A percentile compares a stretch with the other conserved stretches of the same genome.
Conservation (phyloP, 2,888 invertebrate species). For the Lampropteryx suffumata region DNA sequence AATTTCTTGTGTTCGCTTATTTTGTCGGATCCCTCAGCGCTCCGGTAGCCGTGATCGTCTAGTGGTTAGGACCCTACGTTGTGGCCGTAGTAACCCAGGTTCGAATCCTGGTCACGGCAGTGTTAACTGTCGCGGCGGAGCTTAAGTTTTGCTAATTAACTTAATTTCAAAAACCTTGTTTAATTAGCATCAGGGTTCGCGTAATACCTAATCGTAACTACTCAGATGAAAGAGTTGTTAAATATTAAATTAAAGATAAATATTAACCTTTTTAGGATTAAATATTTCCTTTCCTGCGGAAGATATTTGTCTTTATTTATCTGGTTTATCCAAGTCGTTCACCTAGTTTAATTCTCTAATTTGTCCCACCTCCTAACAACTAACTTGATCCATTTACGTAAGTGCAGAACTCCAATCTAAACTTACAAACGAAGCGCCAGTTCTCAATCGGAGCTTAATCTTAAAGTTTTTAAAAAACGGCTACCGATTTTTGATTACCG, state of each 20-base stretch:
- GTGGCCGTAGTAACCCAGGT: conserved; percentile 91
- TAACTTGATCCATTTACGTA: conserved; percentile 14
- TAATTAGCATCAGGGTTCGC: too few species aligned
- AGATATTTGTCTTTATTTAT: too few species aligned
- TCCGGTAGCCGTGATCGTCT: conserved; percentile 79
- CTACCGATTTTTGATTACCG: too few species aligned
- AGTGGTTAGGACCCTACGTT: conserved; percentile 90
- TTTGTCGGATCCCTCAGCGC: conserved; percentile 17
- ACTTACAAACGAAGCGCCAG: conserved; percentile 17
- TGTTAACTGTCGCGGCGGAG: conserved; percentile 43
- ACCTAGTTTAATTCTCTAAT: conserved; percentile 8
- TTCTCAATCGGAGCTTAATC: conserved; percentile 5
- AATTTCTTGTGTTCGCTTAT: conserved; percentile 3
- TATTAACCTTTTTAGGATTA: too few species aligned
- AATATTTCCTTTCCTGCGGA: too few species aligned
- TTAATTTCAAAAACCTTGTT: too few species aligned
- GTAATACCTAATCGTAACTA: too few species aligned
- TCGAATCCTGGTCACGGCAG: conserved; percentile 83
- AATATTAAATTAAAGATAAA: too few species aligned
- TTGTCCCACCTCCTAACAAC: conserved; percentile 8
- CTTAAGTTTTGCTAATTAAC: conserved; percentile 16
- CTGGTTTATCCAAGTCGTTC: too few species aligned
- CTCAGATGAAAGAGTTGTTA: too few species aligned
- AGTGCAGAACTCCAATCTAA: conserved; percentile 23
- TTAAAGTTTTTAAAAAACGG: too few species aligned